Evolutionary conservation across 23 tunicate species (phyloP).

Genomic region (Clavelina lepadiformis): DNA sequence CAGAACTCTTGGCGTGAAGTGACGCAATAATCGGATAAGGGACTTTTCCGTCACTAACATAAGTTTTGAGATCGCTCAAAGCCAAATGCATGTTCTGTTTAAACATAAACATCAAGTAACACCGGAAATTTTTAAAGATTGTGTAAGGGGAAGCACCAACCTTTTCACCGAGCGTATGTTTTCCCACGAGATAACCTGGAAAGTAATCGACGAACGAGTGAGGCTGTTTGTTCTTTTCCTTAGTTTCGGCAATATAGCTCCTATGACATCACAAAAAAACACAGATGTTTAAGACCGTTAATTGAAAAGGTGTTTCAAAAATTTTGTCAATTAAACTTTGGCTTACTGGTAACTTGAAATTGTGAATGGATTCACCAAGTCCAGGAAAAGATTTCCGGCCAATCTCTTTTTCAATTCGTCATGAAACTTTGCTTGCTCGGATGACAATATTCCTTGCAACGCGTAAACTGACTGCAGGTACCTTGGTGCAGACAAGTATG

Average conservation of each 20-base stretch:
- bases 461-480: slow-evolving; percentile 51
- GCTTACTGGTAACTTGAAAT: slow-evolving; percentile 21
- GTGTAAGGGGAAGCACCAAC: slow-evolving; percentile 5
- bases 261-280: no score
- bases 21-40: slow-evolving; percentile 17
- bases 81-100: slow-evolving; percentile 2
- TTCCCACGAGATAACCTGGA: slow-evolving; percentile 42
- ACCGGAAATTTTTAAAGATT: not conserved
- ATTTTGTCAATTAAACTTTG: no score
- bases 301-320: no score
- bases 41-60: slow-evolving; percentile 5
- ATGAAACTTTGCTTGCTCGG: slow-evolving; percentile 29
- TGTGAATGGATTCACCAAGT: slow-evolving; percentile 23
- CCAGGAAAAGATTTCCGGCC: not conserved
- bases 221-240: slow-evolving; percentile 26
- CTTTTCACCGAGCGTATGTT: slow-evolving; percentile 25
- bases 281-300: slow-evolving; percentile 24
- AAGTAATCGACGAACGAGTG: slow-evolving; percentile 45
- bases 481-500: no score
- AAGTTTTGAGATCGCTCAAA: no score
- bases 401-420: slow-evolving; percentile 18
- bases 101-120: not conserved
- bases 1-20: slow-evolving; percentile 1
- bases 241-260: no score
- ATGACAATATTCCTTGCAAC: slow-evolving; percentile 14